Evolutionary conservation across 2,888 invertebrate genomes (phyloP), one percentile per base, ranked within the genome.

Genomic region (Drosophila nr. medialis): DNA sequence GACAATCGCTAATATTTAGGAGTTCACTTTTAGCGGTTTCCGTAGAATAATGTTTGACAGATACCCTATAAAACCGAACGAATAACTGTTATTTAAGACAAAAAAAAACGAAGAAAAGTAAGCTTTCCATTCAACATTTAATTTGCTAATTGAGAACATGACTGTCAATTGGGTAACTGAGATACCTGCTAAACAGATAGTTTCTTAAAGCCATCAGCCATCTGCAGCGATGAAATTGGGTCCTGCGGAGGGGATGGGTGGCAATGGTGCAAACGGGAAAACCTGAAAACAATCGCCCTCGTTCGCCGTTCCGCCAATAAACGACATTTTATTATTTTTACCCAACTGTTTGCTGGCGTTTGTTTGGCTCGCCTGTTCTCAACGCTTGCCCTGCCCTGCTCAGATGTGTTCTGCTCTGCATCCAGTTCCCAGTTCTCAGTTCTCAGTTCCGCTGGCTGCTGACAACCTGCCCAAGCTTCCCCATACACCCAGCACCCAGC

Each of bases 21-120:
- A 42, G 21, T 2, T 4, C 10, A 4, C n/a, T 10, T 10, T 40
- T 32, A 51, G 11, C n/a, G n/a, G 21, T 32, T 30, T 21, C 51
- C 21, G n/a, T 29, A 11, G 29, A 15, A 32, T 27, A 29, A 49
- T 18, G 48, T 27, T 38, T 99, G 59, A 61, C 95, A 95, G 92
- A 30, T 2, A 6, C 3, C 8, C 3, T 2, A 18, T 7, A 18
- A 11, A 32, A 32, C 11, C 32, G 32, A 32, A 11, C 4, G 10
- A 11, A 32, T 11, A 10, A 32, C 10, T 32, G 32, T 32, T 30
- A 30, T 30, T 30, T 30, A 30, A 30, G 30, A 10, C 30, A 30
- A 10, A 30, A 30, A 30, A 30, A 30, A 10, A 3, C 2, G 30
- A 30, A 10, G 45, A 21, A 13, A 21, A 45, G 13, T 93, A 5